These are phyloP conservation scores for Dimorphilus gyrociliatus DNA, from an alignment of 2,888 invertebrate genomes.

Conservation along the genomic window DNA sequence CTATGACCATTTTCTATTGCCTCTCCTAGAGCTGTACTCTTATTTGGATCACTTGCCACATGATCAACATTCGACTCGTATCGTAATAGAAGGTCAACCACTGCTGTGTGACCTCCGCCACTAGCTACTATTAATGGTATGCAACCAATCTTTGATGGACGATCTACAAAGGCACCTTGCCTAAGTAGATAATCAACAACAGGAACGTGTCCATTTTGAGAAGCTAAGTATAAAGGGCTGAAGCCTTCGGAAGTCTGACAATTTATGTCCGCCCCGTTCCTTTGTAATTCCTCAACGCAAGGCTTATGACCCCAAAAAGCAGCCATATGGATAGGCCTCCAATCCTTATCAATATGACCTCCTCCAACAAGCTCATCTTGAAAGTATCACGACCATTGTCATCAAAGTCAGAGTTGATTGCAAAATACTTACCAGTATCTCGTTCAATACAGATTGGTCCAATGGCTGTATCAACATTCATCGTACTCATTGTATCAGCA, in stretches of 20 bases:
- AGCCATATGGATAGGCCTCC: conserved; percentile 8
- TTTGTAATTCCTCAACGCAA: conserved; percentile 2
- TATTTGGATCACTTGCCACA: conserved; percentile 4
- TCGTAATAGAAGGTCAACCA: conserved; percentile 7
- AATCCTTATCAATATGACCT: conserved; percentile 6
- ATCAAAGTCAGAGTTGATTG: too few species aligned
- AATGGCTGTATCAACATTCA: too few species aligned
- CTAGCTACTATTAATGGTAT: conserved; percentile 8
- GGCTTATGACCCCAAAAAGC: conserved; percentile 5
- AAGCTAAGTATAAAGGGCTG: conserved; percentile 9
- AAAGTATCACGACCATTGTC: too few species aligned
- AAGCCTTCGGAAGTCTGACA: conserved; percentile 6
- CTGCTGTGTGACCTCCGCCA: conserved; percentile 4
- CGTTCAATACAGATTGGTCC: too few species aligned
- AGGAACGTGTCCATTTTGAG: conserved; percentile 8
- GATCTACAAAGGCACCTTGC: conserved; percentile 7
- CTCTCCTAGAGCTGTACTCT: conserved; percentile 7
- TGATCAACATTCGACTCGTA: conserved; percentile 8
- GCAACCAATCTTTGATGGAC: conserved; percentile 4
- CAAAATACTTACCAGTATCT: too few species aligned
- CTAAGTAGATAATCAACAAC: conserved; percentile 5
- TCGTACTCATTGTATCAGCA: too few species aligned
- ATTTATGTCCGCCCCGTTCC: conserved; percentile 6
- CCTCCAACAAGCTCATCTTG: too few species aligned
- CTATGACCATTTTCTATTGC: conserved; percentile 6